Evolutionary conservation across 2,113 vertebrate species (phyloP).

Genomic region (Litocranius walleri): DNA sequence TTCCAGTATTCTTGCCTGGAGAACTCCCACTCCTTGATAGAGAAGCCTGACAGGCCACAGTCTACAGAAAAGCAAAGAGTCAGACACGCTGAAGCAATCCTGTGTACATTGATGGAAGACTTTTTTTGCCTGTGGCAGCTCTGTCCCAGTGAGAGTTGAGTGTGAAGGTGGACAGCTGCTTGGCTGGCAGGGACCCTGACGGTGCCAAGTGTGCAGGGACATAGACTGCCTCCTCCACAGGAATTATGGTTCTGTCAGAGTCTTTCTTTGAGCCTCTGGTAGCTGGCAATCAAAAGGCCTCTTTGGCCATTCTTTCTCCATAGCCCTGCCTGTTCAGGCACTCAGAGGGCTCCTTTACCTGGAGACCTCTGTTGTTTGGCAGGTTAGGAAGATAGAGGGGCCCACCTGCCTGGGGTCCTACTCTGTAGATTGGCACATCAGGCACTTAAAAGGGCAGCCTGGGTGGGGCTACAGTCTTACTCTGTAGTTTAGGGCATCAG

Average conservation of each 20-base stretch:
- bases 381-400: neutral
- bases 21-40: neutral
- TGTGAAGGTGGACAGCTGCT: neutral
- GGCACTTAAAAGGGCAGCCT: neutral
- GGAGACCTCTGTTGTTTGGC: neutral
- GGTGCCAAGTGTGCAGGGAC: neutral
- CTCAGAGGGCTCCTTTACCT: neutral
- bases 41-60: neutral
- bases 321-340: neutral
- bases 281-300: neutral
- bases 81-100: fast-evolving
- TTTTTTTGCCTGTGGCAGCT: neutral
- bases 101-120: neutral
- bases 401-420: neutral
- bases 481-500: neutral
- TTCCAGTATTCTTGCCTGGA: neutral
- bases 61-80: neutral
- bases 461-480: neutral
- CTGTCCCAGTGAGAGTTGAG: neutral
- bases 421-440: neutral
- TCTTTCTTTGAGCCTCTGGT: neutral
- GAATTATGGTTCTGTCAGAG: neutral
- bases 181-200: neutral
- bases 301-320: neutral
- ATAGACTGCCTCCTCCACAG: neutral